These are phyloP conservation scores for Muricea muricata DNA, from an alignment of 92 coral and sea anemone genomes.

Conservation along the genomic window DNA sequence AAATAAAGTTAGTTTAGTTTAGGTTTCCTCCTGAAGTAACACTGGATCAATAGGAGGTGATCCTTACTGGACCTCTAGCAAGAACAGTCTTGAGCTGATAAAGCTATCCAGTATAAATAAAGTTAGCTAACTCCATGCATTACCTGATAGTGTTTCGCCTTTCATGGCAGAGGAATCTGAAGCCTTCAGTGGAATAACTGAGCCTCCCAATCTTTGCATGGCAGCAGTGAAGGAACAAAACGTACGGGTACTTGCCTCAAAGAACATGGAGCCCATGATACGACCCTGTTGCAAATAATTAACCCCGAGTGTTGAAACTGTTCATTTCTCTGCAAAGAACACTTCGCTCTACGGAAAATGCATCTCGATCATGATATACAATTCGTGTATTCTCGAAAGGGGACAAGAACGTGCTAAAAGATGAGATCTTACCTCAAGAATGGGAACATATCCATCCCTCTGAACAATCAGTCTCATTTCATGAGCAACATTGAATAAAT, in stretches of 20 bases:
- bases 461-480: conserved; percentile 85
- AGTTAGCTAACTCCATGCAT: not conserved
- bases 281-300: conserved; percentile 74
- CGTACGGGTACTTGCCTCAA: conserved; percentile 92
- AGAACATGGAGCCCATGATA: conserved; percentile 92
- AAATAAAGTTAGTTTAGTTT: not conserved
- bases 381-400: too few species aligned
- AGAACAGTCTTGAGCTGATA: not conserved
- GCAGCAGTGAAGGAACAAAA: conserved; percentile 94
- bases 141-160: conserved; percentile 93
- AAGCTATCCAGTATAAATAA: not conserved
- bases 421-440: conserved; percentile 70
- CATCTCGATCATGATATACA: too few species aligned
- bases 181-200: conserved; percentile 85
- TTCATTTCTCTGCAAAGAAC: not conserved
- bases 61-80: not conserved
- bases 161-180: conserved; percentile 92
- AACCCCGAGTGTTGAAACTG: not conserved
- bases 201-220: conserved; percentile 97
- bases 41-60: not conserved
- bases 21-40: not conserved
- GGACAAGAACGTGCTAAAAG: too few species aligned
- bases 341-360: too few species aligned
- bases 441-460: conserved; percentile 75
- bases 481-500: conserved; percentile 91